phyloP scores from a whole-genome alignment of 2,113 vertebrate species.

The Hyla sarda region DNA sequence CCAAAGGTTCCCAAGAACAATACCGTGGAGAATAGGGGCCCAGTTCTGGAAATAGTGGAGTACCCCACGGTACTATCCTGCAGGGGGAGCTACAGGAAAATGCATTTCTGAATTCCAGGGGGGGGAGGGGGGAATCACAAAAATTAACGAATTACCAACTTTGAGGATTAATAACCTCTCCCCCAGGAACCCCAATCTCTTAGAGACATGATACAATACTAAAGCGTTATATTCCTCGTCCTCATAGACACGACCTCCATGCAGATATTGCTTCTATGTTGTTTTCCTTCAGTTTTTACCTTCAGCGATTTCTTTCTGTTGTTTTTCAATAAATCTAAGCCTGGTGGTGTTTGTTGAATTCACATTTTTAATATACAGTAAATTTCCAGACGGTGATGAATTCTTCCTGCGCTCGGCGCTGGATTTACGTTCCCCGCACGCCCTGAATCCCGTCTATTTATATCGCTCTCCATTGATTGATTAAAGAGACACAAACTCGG shows the following conservation, averaged over 20 bases:
- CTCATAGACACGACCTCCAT: neutral
- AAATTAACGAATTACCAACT: no score
- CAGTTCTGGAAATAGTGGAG: no score
- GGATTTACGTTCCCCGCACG: neutral
- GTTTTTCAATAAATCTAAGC: conserved; percentile 28
- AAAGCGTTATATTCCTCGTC: no score
- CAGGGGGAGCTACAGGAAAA: no score
- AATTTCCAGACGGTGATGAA: conserved; percentile 1
- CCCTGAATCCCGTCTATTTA: neutral
- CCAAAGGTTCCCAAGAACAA: no score
- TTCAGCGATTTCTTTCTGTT: conserved; percentile 1
- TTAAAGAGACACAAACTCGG: neutral
- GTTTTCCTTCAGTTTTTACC: neutral
- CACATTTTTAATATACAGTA: conserved; percentile 9
- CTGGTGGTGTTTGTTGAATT: neutral
- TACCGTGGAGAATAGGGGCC: no score
- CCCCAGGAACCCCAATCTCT: no score
- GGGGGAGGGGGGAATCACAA: no score
- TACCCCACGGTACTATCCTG: no score
- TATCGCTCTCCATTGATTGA: neutral
- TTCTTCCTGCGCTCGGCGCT: neutral
- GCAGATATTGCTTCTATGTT: neutral
- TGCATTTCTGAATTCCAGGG: no score
- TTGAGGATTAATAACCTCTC: no score
- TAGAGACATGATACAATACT: no score